Evolutionary conservation across 2,797 vertebrate genomes (phyloP), one percentile per base, ranked within the genome.

Genomic region (Pangasius sanitwongsei): DNA sequence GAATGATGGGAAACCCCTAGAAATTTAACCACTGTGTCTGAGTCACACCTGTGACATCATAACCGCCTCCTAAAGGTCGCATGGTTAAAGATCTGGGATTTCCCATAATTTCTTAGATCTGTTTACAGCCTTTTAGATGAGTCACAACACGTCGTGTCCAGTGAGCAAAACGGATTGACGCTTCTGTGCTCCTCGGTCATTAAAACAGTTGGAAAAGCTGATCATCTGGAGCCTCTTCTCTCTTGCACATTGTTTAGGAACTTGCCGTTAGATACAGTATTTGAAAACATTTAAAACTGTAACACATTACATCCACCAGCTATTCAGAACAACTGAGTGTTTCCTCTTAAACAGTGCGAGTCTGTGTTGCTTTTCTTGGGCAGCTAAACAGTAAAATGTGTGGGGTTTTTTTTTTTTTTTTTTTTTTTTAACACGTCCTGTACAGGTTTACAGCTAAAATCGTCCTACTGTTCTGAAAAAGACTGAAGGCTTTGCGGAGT

Each of bases 1-100:
- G 53, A 81, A 81, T 34, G 8, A 81, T 12, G 53, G 77, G 53
- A 57, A 81, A 81, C 23, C 77, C n/a, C 77, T 34, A 53, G n/a
- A 81, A 57, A 57, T 80, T 8, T 57, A 11, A 34, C n/a, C 3
- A 4, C 28, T 2, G n/a, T 55, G n/a, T 75, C 70, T 9, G 37
- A 72, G 18, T 41, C 37, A 72, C 20, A 44, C 34, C 25, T 12
- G 65, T 34, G 67, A 69, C 31, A 69, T 34, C 31, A 74, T 23
- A 20, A 41, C 37, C 11, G 25, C 72, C 41, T 13, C 72, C 34
- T 41, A 72, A 72, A 74, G 13, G 12, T 41, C 69, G 37, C 23
- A 5, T 41, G 2, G 4, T 75, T 75, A 74, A 37, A 23, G 11
- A 11, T 75, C 25, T 23, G 23, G 12, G 41, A 75, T 48, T 75